These are phyloP conservation scores for Erethizon dorsatum DNA, from an alignment of 2,797 vertebrate genomes.

Conservation along the genomic window DNA sequence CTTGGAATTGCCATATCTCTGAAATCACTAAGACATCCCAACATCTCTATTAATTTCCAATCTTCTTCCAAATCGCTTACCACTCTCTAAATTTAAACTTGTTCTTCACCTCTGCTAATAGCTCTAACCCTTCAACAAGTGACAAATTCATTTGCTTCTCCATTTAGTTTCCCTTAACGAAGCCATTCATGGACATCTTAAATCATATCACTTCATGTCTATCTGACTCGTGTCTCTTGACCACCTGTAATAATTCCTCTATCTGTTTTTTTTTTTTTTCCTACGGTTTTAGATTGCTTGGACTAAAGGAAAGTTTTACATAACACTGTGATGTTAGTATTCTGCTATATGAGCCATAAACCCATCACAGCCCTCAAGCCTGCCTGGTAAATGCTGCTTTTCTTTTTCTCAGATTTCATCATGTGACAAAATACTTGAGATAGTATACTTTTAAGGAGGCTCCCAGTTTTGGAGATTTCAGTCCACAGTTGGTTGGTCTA, in stretches of 20 bases:
- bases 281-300: background rate
- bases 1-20: background rate
- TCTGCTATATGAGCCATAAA: background rate
- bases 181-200: background rate
- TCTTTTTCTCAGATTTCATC: background rate
- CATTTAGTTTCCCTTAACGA: background rate
- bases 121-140: background rate
- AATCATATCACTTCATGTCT: background rate
- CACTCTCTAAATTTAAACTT: background rate
- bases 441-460: background rate
- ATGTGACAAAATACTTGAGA: background rate
- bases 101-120: background rate
- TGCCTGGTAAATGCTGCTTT: background rate
- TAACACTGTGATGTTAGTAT: fast-evolving
- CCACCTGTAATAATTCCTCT: background rate
- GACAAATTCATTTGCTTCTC: background rate
- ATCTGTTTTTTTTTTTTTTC: background rate
- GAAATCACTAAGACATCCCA: background rate
- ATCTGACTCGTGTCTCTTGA: background rate
- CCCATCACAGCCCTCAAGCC: fast-evolving
- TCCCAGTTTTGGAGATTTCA: background rate
- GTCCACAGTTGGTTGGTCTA: background rate
- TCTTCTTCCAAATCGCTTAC: background rate
- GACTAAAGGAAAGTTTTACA: background rate
- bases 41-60: background rate